These are phyloP conservation scores for Athalia circularis DNA, from an alignment of 2,888 invertebrate species.

Conservation along the genomic window DNA sequence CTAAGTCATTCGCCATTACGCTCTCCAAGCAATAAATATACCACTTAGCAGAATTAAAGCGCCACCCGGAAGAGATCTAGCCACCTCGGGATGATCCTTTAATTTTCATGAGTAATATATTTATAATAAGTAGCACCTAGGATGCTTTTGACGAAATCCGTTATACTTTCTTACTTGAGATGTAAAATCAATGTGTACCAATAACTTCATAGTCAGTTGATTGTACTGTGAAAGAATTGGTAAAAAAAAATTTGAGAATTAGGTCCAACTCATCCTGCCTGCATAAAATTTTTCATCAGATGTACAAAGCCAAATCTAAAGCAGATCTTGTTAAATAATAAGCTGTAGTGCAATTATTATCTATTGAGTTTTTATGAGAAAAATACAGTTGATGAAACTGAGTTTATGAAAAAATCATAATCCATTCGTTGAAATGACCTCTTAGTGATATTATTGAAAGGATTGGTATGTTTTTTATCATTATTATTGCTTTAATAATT, in stretches of 20 bases:
- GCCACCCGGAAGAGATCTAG: no score
- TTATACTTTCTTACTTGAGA: constrained; percentile 5
- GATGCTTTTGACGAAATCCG: constrained; percentile 12
- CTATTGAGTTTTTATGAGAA: constrained; percentile 5
- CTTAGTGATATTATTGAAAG: constrained; percentile 27
- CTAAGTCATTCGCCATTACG: constrained; percentile 13
- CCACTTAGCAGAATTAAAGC: not conserved
- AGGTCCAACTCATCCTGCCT: constrained; percentile 11
- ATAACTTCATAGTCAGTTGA: constrained; percentile 28
- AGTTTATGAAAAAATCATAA: constrained; percentile 26
- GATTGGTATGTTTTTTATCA: not conserved
- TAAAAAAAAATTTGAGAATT: not conserved
- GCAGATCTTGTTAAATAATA: constrained; percentile 16
- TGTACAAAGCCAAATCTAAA: constrained; percentile 27
- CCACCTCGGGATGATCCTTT: no score
- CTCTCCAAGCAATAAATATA: constrained; percentile 19
- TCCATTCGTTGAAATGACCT: constrained; percentile 27
- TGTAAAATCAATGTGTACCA: constrained; percentile 1
- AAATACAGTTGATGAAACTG: constrained; percentile 3
- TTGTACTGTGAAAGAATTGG: not conserved
- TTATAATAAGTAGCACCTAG: constrained; percentile 24
- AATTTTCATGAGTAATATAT: not conserved
- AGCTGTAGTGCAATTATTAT: constrained; percentile 15
- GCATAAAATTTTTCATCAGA: constrained; percentile 36
- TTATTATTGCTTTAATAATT: constrained; percentile 23